phyloP scores from a whole-genome alignment of 2,888 invertebrate genomes.

The Aphidius colemani region DNA sequence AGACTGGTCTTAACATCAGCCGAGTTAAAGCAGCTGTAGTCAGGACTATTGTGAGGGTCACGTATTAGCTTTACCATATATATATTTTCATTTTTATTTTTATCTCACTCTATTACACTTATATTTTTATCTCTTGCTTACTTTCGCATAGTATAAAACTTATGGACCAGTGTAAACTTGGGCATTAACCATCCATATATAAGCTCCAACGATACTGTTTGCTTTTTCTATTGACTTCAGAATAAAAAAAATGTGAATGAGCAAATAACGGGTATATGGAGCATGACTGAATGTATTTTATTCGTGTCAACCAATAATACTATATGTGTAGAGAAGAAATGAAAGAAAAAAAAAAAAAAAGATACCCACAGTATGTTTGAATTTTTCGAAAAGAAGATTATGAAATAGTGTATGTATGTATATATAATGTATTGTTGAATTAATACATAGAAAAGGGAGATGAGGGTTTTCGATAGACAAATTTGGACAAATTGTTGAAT shows the following conservation, averaged over 20 bases:
- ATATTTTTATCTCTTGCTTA: too few relatives aligned
- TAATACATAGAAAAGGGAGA: too few relatives aligned
- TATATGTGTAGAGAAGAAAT: too few relatives aligned
- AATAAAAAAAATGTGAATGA: constrained; percentile 27
- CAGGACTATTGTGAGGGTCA: constrained; percentile 42
- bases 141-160: background rate
- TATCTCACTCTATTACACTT: too few relatives aligned
- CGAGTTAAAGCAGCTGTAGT: constrained; percentile 40
- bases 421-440: too few relatives aligned
- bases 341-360: too few relatives aligned
- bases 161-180: constrained; percentile 20
- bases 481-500: too few relatives aligned
- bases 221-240: constrained; percentile 35
- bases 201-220: constrained; percentile 28
- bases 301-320: too few relatives aligned
- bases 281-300: constrained; percentile 24
- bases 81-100: background rate
- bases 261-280: constrained; percentile 31
- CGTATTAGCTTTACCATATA: constrained; percentile 38
- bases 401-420: too few relatives aligned
- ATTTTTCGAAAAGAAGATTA: too few relatives aligned
- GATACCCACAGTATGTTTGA: too few relatives aligned
- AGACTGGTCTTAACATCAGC: background rate
- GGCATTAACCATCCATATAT: background rate
- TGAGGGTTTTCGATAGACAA: too few relatives aligned